Percentiles rank a stretch among this genome's conserved stretches.
Evolutionary conservation across 2,888 invertebrate genomes (phyloP).

Genomic region (Parthenolecanium corni): DNA sequence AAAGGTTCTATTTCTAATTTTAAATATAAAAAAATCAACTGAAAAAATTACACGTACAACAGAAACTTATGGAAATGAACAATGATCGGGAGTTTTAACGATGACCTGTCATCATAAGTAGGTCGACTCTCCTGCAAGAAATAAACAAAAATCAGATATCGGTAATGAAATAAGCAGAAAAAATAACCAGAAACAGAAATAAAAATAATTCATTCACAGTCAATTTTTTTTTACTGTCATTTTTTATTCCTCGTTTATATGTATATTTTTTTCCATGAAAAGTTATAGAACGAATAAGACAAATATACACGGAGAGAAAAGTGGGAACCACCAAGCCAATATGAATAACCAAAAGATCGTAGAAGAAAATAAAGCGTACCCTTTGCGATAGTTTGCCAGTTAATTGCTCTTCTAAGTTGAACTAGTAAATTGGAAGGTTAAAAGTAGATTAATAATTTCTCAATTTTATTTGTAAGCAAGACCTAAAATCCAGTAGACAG

Average conservation of each 20-base stretch:
- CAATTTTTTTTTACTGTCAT: neutral
- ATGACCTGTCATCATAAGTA: conserved; percentile 21
- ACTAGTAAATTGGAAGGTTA: no score
- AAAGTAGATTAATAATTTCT: no score
- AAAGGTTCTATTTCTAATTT: no score
- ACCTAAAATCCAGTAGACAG: no score
- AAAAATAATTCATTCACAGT: neutral
- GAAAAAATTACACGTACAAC: neutral
- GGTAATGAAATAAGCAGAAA: neutral
- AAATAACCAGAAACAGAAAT: neutral
- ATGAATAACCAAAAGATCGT: no score
- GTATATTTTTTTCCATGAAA: neutral
- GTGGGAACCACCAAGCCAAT: no score
- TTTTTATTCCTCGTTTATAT: neutral
- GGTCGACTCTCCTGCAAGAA: conserved; percentile 26
- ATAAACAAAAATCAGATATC: conserved; percentile 7
- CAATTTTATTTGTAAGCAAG: no score
- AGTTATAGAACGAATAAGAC: neutral
- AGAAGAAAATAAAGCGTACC: no score
- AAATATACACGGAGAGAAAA: no score
- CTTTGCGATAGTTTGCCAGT: no score
- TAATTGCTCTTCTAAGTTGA: no score
- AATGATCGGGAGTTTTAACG: conserved; percentile 3
- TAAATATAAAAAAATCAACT: neutral
- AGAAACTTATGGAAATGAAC: conserved; percentile 10